phyloP scores from a whole-genome alignment of 1,140 invertebrate species.

The Pogonomyrmex californicus region DNA sequence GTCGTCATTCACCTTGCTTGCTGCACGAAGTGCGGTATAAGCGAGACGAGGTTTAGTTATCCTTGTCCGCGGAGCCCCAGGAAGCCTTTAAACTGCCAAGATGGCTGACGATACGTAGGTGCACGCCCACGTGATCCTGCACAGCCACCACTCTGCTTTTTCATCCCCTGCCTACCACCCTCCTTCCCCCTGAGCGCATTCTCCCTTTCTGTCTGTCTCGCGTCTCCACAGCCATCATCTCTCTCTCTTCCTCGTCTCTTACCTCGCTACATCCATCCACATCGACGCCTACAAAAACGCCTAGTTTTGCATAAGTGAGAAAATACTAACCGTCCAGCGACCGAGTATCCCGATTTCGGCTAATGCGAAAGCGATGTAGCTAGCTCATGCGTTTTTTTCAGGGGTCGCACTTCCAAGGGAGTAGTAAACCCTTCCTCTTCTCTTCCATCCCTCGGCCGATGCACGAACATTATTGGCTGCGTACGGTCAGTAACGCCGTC shows the following conservation, averaged over 20 bases:
- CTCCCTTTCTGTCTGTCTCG: background rate
- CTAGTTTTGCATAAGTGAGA: constrained; percentile 73
- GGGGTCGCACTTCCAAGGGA: constrained; percentile 7
- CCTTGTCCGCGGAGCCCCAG: constrained; percentile 30
- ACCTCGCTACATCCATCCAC: constrained; percentile 48
- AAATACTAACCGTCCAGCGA: constrained; percentile 49
- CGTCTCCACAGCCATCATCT: constrained; percentile 11
- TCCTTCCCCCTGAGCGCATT: constrained; percentile 5
- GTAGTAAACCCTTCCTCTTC: background rate
- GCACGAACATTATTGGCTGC: background rate
- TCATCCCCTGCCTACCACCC: constrained; percentile 45
- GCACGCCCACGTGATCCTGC: constrained; percentile 77
- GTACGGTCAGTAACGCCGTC: constrained; percentile 21
- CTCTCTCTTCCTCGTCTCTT: constrained; percentile 43
- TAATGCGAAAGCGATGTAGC: constrained; percentile 75
- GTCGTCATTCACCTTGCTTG: background rate
- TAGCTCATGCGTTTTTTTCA: constrained; percentile 20
- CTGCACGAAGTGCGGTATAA: constrained; percentile 37
- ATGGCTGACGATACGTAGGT: constrained; percentile 72
- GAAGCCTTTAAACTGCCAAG: constrained; percentile 71
- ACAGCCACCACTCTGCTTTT: constrained; percentile 73
- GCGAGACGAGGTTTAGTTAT: constrained; percentile 64
- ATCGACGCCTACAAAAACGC: constrained; percentile 60
- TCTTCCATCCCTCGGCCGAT: background rate
- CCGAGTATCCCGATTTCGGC: constrained; percentile 47